Conservation (phyloP, 1,140 invertebrate genomes). For the Drosophila repleta region DNA sequence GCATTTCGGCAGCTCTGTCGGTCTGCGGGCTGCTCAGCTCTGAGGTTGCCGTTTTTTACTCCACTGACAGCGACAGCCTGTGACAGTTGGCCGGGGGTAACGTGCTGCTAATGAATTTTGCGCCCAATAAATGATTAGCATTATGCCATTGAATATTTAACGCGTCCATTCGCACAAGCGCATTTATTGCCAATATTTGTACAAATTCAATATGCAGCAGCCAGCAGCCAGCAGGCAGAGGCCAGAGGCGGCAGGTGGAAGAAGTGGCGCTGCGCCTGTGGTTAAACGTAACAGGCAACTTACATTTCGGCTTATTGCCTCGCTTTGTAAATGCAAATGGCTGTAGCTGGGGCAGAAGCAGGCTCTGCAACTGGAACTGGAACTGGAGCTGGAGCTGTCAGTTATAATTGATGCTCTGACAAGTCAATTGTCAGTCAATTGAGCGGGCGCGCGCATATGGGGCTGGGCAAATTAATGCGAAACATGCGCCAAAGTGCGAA, state of each 20-base stretch:
- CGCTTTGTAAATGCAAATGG: constrained; percentile 65
- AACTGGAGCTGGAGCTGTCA: constrained; percentile 41
- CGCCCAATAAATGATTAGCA: constrained; percentile 74
- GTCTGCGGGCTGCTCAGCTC: background rate
- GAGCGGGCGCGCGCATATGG: background rate
- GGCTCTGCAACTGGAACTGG: background rate
- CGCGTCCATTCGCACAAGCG: constrained; percentile 41
- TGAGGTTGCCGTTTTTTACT: background rate
- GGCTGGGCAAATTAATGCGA: constrained; percentile 16
- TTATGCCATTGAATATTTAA: constrained; percentile 76
- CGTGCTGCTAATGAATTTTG: constrained; percentile 68
- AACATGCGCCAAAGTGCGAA: constrained; percentile 12
- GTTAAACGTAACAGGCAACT: constrained; percentile 43
- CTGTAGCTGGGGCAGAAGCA: background rate
- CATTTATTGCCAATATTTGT: constrained; percentile 63
- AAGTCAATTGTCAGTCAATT: constrained; percentile 79
- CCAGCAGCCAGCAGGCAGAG: background rate
- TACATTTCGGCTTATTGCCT: constrained; percentile 58
- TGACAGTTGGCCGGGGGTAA: constrained; percentile 43
- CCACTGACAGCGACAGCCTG: constrained; percentile 18
- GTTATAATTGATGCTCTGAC: constrained; percentile 73
- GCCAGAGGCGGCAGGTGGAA: no score
- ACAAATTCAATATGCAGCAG: constrained; percentile 53
- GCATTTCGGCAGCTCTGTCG: constrained; percentile 12
- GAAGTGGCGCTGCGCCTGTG: background rate